Evolutionary conservation across 1,140 invertebrate genomes (phyloP), one percentile per base, ranked within the genome.

Genomic region (Gonatopus flavifemur): DNA sequence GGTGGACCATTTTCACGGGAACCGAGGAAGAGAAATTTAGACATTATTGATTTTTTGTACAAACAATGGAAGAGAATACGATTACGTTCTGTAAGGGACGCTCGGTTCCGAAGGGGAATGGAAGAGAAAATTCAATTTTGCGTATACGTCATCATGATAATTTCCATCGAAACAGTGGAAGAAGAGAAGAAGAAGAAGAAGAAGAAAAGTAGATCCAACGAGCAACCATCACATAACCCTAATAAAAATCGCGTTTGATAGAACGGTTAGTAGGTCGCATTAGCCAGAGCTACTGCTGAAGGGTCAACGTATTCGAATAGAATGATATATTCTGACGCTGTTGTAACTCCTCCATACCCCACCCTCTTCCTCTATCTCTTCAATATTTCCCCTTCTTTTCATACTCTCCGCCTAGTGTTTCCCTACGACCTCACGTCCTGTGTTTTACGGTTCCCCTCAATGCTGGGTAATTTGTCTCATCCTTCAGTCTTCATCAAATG

Each of bases 211-310:
- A n/a, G n/a, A n/a, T n/a, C n/a, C n/a, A n/a, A n/a, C n/a, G n/a
- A n/a, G n/a, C n/a, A n/a, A n/a, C n/a, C n/a, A n/a, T n/a, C n/a
- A n/a, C n/a, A n/a, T n/a, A n/a, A n/a, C 31, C 36, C 32, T 32
- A 46, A 47, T 25, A 39, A 40, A 39, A 52, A 55, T 53, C 59
- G 47, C 42, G 45, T 57, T 61, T 52, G 44, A 40, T 32, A 57
- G 64, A 44, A 66, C 49, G 63, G 63, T 67, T 69, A 69, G 67
- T 69, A 67, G 58, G 59, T 51, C 67, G 59, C 40, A 35, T 50
- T 59, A 64, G n/a, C n/a, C 55, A 66, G 63, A 63, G 49, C 38
- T 44, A 47, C 41, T 52, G 57, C 59, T 52, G 61, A 67, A 65
- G 62, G 55, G 52, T 65, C 62, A 61, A 69, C 55, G 65, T 66